Percentiles rank a stretch among this genome's conserved stretches.
Evolutionary conservation across 1,140 invertebrate species (phyloP).

Genomic region (Diorhabda sublineata): DNA sequence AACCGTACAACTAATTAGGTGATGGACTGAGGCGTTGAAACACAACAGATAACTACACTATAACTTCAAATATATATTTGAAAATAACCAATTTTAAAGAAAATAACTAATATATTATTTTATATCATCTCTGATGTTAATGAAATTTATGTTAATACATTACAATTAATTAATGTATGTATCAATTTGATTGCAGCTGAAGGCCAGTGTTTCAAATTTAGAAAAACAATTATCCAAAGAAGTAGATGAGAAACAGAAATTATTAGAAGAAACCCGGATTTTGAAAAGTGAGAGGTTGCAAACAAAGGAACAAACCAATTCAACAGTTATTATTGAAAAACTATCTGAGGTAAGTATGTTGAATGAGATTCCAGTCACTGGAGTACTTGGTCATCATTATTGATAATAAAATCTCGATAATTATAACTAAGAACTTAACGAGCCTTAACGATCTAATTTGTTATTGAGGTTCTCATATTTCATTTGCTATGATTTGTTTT

Average conservation of each 20-base stretch:
- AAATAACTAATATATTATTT: no score
- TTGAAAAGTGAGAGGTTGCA: slow-evolving; percentile 6
- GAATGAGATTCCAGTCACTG: neutral
- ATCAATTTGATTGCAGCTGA: slow-evolving; percentile 22
- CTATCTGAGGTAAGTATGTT: slow-evolving; percentile 26
- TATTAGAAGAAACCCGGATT: slow-evolving; percentile 15
- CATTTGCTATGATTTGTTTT: no score
- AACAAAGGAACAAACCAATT: slow-evolving; percentile 15
- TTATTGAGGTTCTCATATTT: neutral
- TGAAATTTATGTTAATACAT: no score
- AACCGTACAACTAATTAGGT: no score
- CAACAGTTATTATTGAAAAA: slow-evolving; percentile 27
- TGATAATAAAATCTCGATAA: no score
- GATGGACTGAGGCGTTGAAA: no score
- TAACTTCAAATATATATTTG: no score
- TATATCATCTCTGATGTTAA: no score
- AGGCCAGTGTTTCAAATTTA: slow-evolving; percentile 20
- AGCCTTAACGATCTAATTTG: slow-evolving; percentile 1
- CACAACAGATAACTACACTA: no score
- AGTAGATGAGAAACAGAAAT: slow-evolving; percentile 13
- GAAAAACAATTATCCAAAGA: slow-evolving; percentile 26
- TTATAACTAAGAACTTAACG: no score
- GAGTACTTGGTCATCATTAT: no score
- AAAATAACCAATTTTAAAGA: no score
- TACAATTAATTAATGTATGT: neutral